phyloP scores from a whole-genome alignment of 92 coral and sea anemone genomes.

The Epizoanthus fatuus region DNA sequence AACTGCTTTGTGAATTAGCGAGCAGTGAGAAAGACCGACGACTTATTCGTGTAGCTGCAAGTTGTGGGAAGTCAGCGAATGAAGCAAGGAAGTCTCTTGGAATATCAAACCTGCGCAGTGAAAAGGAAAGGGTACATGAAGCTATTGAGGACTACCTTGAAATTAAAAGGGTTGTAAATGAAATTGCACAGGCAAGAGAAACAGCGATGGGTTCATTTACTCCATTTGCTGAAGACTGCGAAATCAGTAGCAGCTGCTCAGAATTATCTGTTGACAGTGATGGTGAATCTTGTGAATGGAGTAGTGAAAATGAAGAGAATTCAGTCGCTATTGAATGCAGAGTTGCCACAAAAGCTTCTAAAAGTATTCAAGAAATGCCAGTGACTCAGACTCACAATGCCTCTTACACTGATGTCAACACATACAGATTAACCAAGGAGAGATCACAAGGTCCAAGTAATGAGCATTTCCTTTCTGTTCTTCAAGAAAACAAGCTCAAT shows the following conservation, averaged over 20 bases:
- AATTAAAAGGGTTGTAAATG: not conserved
- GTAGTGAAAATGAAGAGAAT: not conserved
- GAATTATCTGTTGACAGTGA: slow-evolving; percentile 26
- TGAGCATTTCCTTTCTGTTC: slow-evolving; percentile 50
- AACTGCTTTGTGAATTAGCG: slow-evolving; percentile 41
- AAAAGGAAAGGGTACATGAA: slow-evolving; percentile 22
- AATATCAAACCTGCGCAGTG: slow-evolving; percentile 12
- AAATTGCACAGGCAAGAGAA: slow-evolving; percentile 15
- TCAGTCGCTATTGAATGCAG: not conserved
- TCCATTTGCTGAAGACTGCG: not conserved
- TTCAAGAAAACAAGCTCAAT: slow-evolving; percentile 53
- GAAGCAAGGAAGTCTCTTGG: slow-evolving; percentile 57
- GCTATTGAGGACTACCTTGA: slow-evolving; percentile 31
- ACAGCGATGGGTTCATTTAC: slow-evolving; percentile 19
- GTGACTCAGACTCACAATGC: slow-evolving; percentile 33
- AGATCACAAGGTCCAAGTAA: slow-evolving; percentile 49
- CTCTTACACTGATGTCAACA: slow-evolving; percentile 35
- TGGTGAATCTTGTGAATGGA: slow-evolving; percentile 34
- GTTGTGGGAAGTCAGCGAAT: slow-evolving; percentile 39
- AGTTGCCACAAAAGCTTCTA: too few species aligned
- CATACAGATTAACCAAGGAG: slow-evolving; percentile 50
- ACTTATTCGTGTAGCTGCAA: slow-evolving; percentile 60
- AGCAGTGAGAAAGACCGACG: slow-evolving; percentile 67
- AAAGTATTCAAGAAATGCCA: slow-evolving; percentile 14
- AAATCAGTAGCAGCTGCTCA: slow-evolving; percentile 1